Evolutionary conservation across 2,113 vertebrate species (phyloP), one percentile per base, ranked within the genome.

Genomic region (Dicerorhinus sumatrensis): DNA sequence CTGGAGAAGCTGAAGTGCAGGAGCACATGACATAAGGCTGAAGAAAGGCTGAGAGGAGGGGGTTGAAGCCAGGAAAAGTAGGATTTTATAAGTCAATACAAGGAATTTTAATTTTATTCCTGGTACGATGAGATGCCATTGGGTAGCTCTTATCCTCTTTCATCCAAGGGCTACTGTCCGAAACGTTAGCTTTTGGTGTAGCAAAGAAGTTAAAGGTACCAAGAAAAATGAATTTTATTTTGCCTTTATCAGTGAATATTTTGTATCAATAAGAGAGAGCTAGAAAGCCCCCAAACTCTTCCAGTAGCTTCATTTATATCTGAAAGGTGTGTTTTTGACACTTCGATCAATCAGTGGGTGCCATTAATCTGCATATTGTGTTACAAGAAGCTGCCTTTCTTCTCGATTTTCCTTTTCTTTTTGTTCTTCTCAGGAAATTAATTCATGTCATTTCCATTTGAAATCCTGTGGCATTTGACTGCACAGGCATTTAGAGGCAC

Each of bases 391-490:
- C 95, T 96, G 92, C 65, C 36, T 89, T 93, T 95, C 89, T 97
- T 96, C 80, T 96, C 20, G 2, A 91, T 88, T 97, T 97, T 90
- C 69, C 92, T 85, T 98, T 94, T 81, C 70, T 87, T 96, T 93
- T 96, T 97, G 82, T 97, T 96, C 96, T 97, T 94, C 95, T 90
- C 39, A 17, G 89, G 89, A 98, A 98, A 98, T 97, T 94, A 98
- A 97, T 96, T 97, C 96, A 94, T 91, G 92, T 95, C 95, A 98
- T 98, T 98, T 98, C 60, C 90, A 94, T 94, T 97, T 97, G 95
- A 96, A 97, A 96, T 97, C 46, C 39, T 56, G 81, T 97, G 97
- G 92, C 89, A 96, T 96, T 96, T 97, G 90, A 96, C 94, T 92
- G 90, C 51, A 72, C 80, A 77, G 63, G 92, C 80, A 82, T 87